A percentile compares a stretch with the other conserved stretches of the same genome.
phyloP scores from a whole-genome alignment of 2,797 vertebrate species.

The Delichon dasypus region DNA sequence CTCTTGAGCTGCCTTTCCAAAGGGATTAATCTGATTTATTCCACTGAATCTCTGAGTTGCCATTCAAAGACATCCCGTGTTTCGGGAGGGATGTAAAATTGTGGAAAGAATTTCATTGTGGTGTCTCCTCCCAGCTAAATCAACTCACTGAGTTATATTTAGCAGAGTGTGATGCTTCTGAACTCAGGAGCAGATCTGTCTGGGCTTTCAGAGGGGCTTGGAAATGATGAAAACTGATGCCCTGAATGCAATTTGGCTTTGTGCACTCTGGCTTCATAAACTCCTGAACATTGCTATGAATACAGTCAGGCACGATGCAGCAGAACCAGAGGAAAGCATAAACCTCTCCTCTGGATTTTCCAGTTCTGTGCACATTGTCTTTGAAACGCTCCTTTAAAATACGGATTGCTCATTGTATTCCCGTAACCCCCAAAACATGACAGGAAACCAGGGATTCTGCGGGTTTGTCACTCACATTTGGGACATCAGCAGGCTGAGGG shows the following conservation, averaged over 20 bases:
- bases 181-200: background rate
- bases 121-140: background rate
- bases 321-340: background rate
- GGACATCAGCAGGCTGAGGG: background rate
- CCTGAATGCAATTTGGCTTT: background rate
- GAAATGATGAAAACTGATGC: background rate
- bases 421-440: background rate
- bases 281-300: background rate
- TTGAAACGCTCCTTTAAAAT: background rate
- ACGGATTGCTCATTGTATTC: background rate
- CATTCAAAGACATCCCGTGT: background rate
- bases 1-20: background rate
- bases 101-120: background rate
- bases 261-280: background rate
- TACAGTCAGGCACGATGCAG: background rate
- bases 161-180: background rate
- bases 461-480: background rate
- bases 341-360: background rate
- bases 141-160: background rate
- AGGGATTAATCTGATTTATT: background rate
- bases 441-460: background rate
- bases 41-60: background rate
- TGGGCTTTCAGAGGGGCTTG: background rate
- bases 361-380: rapidly evolving
- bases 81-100: background rate